Evolutionary conservation across 2,888 invertebrate species (phyloP).

Genomic region (Drosophila paranaensis): DNA sequence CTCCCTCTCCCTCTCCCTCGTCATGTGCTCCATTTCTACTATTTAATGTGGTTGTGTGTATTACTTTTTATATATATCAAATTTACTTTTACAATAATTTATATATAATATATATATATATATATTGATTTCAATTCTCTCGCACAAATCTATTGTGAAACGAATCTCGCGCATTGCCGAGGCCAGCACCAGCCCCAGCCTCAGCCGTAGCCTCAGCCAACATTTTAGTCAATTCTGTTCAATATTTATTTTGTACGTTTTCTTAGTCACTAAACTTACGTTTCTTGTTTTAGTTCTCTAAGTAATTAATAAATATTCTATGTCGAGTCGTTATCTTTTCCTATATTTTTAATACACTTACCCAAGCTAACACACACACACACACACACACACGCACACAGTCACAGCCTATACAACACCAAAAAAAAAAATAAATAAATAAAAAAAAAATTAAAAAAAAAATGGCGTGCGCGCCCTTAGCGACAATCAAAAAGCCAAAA

Average conservation of each 20-base stretch:
- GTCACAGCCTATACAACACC: conserved; percentile 75
- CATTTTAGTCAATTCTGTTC: conserved; percentile 57
- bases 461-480: conserved; percentile 36
- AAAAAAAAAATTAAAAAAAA: conserved; percentile 31
- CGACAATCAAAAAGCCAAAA: conserved; percentile 68
- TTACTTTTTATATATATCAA: conserved; percentile 68
- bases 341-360: too few relatives aligned
- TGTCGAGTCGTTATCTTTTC: conserved; percentile 37
- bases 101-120: conserved; percentile 7
- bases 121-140: conserved; percentile 47
- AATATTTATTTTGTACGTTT: conserved; percentile 52
- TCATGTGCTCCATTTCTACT: conserved; percentile 58
- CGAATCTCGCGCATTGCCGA: conserved; percentile 60
- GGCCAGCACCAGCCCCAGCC: conserved; percentile 50
- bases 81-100: conserved; percentile 41
- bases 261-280: conserved; percentile 56
- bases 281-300: conserved; percentile 8
- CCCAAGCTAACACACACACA: too few relatives aligned
- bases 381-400: conserved; percentile 31
- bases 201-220: conserved; percentile 44
- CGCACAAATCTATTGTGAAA: conserved; percentile 50
- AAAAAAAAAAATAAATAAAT: conserved; percentile 48
- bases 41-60: conserved; percentile 77
- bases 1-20: conserved; percentile 1
- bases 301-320: conserved; percentile 51